phyloP scores from a whole-genome alignment of 2,888 invertebrate genomes.

The Nomada hirtipes region DNA sequence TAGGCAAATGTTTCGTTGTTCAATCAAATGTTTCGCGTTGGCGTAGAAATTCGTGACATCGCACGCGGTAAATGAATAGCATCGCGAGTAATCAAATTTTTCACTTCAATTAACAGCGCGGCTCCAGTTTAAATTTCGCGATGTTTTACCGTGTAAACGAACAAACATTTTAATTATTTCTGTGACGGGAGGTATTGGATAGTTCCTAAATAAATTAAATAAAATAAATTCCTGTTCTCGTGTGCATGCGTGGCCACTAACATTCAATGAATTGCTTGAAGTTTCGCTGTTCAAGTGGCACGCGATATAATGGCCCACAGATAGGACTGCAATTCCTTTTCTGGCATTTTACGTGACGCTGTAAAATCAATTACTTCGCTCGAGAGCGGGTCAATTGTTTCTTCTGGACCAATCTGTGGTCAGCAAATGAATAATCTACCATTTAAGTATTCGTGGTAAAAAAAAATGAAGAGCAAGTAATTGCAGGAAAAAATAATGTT shows the following conservation, averaged over 20 bases:
- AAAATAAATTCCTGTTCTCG: neutral
- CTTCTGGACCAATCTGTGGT: neutral
- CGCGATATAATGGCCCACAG: neutral
- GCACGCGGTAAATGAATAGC: neutral
- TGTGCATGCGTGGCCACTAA: neutral
- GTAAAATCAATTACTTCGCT: neutral
- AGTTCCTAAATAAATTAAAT: too few relatives aligned
- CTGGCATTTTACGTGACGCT: neutral
- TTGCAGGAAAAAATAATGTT: too few relatives aligned
- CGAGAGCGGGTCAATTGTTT: neutral
- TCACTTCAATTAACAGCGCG: neutral
- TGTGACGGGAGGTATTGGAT: too few relatives aligned
- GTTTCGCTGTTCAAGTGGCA: neutral
- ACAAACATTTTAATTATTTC: neutral
- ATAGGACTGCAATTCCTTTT: neutral
- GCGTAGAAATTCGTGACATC: neutral
- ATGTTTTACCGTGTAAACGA: neutral
- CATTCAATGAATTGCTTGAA: neutral
- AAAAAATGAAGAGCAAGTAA: too few relatives aligned
- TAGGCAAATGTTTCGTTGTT: neutral
- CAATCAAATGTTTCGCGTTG: conserved; percentile 2
- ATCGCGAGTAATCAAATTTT: conserved; percentile 14
- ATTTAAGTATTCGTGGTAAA: too few relatives aligned
- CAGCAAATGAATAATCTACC: too few relatives aligned
- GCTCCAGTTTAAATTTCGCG: neutral